These are phyloP conservation scores for Euleptes europaea DNA, from an alignment of 2,113 vertebrate genomes.

Conservation along the genomic window DNA sequence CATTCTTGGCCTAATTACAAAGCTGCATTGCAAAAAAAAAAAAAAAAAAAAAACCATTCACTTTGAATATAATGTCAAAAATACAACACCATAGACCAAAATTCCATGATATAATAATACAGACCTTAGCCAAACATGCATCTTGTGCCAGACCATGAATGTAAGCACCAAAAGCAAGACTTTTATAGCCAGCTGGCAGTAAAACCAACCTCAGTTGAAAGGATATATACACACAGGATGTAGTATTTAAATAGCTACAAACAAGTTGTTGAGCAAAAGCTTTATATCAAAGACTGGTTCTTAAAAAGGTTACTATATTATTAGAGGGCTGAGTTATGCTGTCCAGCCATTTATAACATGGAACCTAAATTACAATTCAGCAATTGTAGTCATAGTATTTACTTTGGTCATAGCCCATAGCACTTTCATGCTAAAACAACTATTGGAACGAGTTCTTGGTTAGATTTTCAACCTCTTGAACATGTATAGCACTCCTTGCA, in stretches of 20 bases:
- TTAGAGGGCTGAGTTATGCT: constrained; percentile 4
- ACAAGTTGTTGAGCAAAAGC: not conserved
- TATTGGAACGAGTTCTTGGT: too few species aligned
- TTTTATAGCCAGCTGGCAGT: constrained; percentile 9
- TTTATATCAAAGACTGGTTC: not conserved
- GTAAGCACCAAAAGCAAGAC: constrained; percentile 33
- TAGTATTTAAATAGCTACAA: constrained; percentile 30
- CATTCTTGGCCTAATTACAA: constrained; percentile 39
- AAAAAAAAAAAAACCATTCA: constrained; percentile 42
- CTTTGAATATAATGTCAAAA: too few species aligned
- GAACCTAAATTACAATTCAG: not conserved
- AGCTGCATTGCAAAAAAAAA: constrained; percentile 5
- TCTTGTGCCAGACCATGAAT: constrained; percentile 21
- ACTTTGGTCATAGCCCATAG: not conserved
- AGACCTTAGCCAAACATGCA: constrained; percentile 36
- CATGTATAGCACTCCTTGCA: constrained; percentile 27
- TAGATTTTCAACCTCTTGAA: not conserved
- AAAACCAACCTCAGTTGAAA: constrained; percentile 28
- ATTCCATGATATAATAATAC: not conserved
- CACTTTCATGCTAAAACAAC: too few species aligned
- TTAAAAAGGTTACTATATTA: not conserved
- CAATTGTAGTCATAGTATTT: not conserved
- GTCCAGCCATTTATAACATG: not conserved
- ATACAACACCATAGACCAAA: constrained; percentile 36
- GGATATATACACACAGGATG: constrained; percentile 11